Evolutionary conservation across 2,113 vertebrate species (phyloP), one percentile per base, ranked within the genome.

Genomic region (Phaetusa simplex): DNA sequence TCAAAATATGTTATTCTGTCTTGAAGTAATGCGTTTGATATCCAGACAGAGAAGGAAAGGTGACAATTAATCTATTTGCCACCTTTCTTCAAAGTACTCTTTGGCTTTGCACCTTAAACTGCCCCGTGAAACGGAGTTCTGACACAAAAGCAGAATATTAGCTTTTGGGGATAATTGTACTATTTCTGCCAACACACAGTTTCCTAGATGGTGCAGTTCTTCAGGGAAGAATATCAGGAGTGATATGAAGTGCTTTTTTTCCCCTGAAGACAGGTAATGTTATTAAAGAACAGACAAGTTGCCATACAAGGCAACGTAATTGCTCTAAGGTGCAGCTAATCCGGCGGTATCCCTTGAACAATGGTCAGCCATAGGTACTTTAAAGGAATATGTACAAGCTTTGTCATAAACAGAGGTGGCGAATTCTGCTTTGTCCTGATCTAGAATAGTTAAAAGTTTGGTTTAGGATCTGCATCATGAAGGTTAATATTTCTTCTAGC

Each of bases 231-330:
- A 72, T 71, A 53, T 85, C 49, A 73, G 43, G 7, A 59, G 8
- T 1, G 18, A 8, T 59, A 64, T 11, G 15, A 65, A 6, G 4
- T 42, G 38, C 17, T 1, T 0, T n/a, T 34, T 47, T 53, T 3
- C 1, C 22, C 12, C 32, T 5, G 5, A 47, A 92, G 34, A 20
- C 32, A 26, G 13, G 4, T 67, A 22, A n/a, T 38, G 6, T 43
- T 67, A 22, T 43, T 43, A 43, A 84, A 76, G 13, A 77, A 17
- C 6, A 53, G 32, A 40, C 11, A 58, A 32, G 40, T 5, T 85
- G 30, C 17, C 27, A 22, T 53, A 36, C 20, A 55, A 58, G 17
- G 8, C 26, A 34, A 64, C 3, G 7, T 49, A 88, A 26, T n/a
- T 72, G 3, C 30, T 64, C 17, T 59, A 77, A 79, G 6, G 12